A percentile compares a stretch with the other conserved stretches of the same genome.
phyloP scores from a whole-genome alignment of 1,140 invertebrate species.

The Stenopsyche tienmushanensis region DNA sequence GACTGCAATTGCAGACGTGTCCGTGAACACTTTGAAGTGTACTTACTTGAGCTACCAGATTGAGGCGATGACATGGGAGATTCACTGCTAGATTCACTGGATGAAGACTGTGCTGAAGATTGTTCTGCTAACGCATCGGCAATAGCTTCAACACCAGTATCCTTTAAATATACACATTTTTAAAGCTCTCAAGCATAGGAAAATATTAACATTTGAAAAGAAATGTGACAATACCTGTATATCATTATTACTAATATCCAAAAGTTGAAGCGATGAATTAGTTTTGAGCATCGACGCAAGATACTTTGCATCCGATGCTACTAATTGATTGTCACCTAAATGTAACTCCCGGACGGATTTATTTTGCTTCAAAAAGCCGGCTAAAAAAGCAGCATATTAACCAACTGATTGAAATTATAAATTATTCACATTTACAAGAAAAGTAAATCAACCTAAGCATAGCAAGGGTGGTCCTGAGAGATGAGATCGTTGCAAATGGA shows the following conservation, averaged over 20 bases:
- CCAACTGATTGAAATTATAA: neutral
- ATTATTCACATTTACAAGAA: constrained; percentile 1
- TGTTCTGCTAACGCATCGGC: constrained; percentile 74
- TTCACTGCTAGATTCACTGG: constrained; percentile 42
- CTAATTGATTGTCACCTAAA: constrained; percentile 78
- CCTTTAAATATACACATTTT: too few species aligned
- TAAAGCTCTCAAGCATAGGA: too few species aligned
- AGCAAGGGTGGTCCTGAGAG: constrained; percentile 48
- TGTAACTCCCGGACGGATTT: constrained; percentile 77
- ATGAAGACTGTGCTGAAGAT: constrained; percentile 50
- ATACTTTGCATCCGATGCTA: constrained; percentile 73
- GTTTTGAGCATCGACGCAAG: constrained; percentile 68
- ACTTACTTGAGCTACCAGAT: constrained; percentile 42
- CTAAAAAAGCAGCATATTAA: constrained; percentile 52
- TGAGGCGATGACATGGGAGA: constrained; percentile 46
- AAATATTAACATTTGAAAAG: too few species aligned
- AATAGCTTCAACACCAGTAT: constrained; percentile 70
- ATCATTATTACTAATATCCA: constrained; percentile 77
- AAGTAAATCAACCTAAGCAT: constrained; percentile 44
- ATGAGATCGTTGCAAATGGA: constrained; percentile 46
- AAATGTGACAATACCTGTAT: constrained; percentile 60
- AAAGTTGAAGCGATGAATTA: constrained; percentile 71
- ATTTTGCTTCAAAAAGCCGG: constrained; percentile 78
- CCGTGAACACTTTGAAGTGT: too few species aligned
- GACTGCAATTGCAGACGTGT: too few species aligned